Base-by-base conservation (phyloP, 1,140 invertebrate species). In the Philopotamus ludificatus region DNA sequence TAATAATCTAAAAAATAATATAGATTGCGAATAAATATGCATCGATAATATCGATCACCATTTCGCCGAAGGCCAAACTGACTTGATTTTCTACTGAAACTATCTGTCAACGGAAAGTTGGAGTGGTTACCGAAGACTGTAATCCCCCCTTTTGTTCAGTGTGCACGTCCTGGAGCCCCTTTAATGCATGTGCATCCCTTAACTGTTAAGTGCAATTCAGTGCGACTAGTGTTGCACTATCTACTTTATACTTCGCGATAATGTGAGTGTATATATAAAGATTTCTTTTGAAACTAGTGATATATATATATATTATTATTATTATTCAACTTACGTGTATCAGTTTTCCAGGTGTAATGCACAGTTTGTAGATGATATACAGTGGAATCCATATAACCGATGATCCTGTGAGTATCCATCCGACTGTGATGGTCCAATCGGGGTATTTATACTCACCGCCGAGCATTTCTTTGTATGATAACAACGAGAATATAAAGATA, bases 301-400 rank as follows among this genome's bases (percentile, higher is more conserved):
- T 16, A 8, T 9, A 47, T 10, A 10, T 47, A 10, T 7, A 53
- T 20, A 53, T 22, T 57, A 34, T n/a, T 22, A 39, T 34, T 9
- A 34, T 34, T 9, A 25, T 22, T 62, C 2, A 44, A 77, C 72
- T 82, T 77, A 92, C 90, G 76, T 90, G 82, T 41, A 77, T 67
- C 55, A 87, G 83, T 15, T 78, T 86, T 71, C 93, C 92, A 28
- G 90, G 87, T 1, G 91, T 93, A 7, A 84, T 85, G 10, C 84
- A 73, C 55, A 94, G 82, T 76, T 93, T 91, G 77, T 91, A 94
- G 57, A 95, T 75, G 20, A 93, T 94, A 72, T 95, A 87, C 22
- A 90, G 79, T 15, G 94, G 94, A 72, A 99, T 98, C 81, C 93
- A 95, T 1, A 92, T 81, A 42, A 97, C 89, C 53, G 95, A 97